These are phyloP conservation scores for Agrochola litura DNA, from an alignment of 2,888 invertebrate species.

Conservation along the genomic window DNA sequence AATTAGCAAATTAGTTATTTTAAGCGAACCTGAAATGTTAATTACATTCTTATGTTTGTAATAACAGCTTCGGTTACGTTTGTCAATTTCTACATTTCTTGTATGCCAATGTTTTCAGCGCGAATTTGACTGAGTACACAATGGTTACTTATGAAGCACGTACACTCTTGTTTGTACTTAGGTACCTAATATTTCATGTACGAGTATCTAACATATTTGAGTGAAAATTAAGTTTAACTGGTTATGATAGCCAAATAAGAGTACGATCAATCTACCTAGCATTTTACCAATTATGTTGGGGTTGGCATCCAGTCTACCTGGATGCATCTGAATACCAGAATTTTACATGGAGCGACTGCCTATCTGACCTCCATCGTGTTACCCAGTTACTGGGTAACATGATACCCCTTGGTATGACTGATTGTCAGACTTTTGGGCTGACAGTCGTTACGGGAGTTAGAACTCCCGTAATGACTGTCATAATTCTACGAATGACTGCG, in stretches of 20 bases:
- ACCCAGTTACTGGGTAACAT: background rate
- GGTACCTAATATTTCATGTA: background rate
- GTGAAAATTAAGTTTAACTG: background rate
- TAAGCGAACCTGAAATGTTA: constrained; percentile 17
- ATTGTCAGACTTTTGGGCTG: background rate
- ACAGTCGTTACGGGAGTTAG: no score
- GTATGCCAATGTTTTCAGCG: constrained; percentile 6
- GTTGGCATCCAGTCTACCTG: background rate
- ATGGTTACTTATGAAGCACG: background rate
- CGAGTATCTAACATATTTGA: background rate
- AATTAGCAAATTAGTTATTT: constrained; percentile 45
- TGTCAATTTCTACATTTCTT: constrained; percentile 5
- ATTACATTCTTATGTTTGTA: constrained; percentile 8
- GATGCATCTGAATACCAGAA: background rate
- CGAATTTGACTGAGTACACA: background rate
- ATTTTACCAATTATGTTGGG: background rate
- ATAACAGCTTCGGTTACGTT: constrained; percentile 16
- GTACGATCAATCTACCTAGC: background rate
- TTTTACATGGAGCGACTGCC: background rate
- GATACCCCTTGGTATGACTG: background rate
- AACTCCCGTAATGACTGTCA: background rate
- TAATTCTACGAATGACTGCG: background rate
- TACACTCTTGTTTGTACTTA: background rate
- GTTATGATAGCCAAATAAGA: background rate
- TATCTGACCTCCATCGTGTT: background rate